These are phyloP conservation scores for Priocnemis perturbator DNA, from an alignment of 2,888 invertebrate species.

Conservation along the genomic window DNA sequence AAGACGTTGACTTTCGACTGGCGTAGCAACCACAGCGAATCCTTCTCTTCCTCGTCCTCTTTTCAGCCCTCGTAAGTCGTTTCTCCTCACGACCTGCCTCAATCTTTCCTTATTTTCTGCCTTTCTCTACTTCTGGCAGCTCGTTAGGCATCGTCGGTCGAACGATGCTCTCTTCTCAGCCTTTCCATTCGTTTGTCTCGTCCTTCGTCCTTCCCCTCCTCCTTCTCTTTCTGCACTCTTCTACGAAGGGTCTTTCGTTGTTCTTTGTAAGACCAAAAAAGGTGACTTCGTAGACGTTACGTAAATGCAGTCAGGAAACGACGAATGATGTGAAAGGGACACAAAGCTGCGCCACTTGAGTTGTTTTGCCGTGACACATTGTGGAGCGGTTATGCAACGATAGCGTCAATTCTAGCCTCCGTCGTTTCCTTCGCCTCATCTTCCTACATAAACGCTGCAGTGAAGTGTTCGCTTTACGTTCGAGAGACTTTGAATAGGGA, in stretches of 20 bases:
- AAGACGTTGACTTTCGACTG: slow-evolving; percentile 35
- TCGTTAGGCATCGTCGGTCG: slow-evolving; percentile 50
- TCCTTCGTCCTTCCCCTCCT: slow-evolving; percentile 19
- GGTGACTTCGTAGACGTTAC: slow-evolving; percentile 36
- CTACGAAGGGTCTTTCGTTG: slow-evolving; percentile 7
- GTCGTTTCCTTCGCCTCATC: too few species aligned
- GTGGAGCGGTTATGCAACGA: too few species aligned
- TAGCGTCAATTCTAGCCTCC: too few species aligned
- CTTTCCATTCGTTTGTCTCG: slow-evolving; percentile 9
- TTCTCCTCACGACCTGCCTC: slow-evolving; percentile 24
- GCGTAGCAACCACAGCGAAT: slow-evolving; percentile 8
- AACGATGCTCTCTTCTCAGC: slow-evolving; percentile 13
- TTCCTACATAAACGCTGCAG: too few species aligned
- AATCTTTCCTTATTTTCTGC: slow-evolving; percentile 17
- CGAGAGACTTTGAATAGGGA: too few species aligned
- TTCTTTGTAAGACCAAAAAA: neutral
- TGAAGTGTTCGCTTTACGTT: too few species aligned
- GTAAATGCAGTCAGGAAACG: slow-evolving; percentile 41
- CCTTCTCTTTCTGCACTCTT: neutral
- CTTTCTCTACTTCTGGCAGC: slow-evolving; percentile 37
- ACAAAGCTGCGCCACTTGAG: neutral
- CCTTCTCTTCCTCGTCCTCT: slow-evolving; percentile 10
- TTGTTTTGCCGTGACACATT: slow-evolving; percentile 17
- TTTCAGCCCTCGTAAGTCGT: slow-evolving; percentile 9
- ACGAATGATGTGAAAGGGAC: neutral